Base-by-base conservation (phyloP, 1,140 invertebrate genomes). In the Saccostrea cuccullata region DNA sequence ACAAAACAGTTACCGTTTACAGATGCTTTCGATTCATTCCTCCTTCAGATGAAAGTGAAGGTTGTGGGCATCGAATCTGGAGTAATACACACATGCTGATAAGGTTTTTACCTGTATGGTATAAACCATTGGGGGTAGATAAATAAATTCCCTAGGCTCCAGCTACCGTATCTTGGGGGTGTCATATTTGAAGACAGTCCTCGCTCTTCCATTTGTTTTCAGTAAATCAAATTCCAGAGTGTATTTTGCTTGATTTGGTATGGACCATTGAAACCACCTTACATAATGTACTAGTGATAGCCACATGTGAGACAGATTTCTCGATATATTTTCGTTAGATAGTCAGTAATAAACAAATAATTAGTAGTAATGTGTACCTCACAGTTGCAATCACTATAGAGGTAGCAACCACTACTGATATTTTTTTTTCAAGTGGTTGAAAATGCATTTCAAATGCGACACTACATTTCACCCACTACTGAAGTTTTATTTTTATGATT, bases 121-220 rank as follows among this genome's bases (percentile, higher is more conserved):
- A 30, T 26, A 77, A 30, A 77, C 70, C 70, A 77, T 77, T 67
- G 70, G 26, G 70, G 70, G 70, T 77, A 77, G 26, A 36, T 77
- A 77, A 77, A 77, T 77, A 77, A 36, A 77, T 77, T 77, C 70
- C 70, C 70, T 26, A 6, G 30, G 26, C 70, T 30, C 70, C 70
- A 77, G 70, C 70, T 77, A 77, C 70, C 70, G 70, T 77, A 77
- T 77, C 70, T 26, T 26, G 13, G 70, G 30, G 26, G 70, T 36
- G n/a, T 30, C 26, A 36, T 36, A 73, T 36, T 8, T 17, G 30
- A 26, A 30, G 30, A 73, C 23, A 13, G 23, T 36, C 60, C 60
- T 67, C 60, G 5, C 23, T 17, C 15, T 20, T 67, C 60, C 60
- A n/a, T 67, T 67, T 36, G 26, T 77, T 17, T 23, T 36, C 11